A percentile compares a stretch with the other conserved stretches of the same genome.
phyloP scores from a whole-genome alignment of 2,797 vertebrate genomes.

The Bothrops alternatus region DNA sequence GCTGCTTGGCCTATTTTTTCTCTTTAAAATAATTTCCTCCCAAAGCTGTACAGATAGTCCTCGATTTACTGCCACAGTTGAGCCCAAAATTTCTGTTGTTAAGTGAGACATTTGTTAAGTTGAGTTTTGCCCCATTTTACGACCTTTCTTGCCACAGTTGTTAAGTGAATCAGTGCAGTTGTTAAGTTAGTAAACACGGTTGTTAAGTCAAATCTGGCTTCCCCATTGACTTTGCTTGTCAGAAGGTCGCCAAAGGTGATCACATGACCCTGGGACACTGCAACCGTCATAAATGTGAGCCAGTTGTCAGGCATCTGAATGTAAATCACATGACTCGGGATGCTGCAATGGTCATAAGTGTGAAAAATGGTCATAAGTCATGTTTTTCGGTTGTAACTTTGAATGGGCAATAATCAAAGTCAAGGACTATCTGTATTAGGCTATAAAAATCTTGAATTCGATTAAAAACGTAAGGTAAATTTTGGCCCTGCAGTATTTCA shows the following conservation, averaged over 20 bases:
- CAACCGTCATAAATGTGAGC: neutral
- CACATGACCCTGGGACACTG: neutral
- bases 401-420: neutral
- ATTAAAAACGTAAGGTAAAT: neutral
- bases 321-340: neutral
- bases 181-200: neutral
- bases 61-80: neutral
- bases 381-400: neutral
- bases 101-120: neutral
- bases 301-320: neutral
- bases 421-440: neutral
- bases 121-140: neutral
- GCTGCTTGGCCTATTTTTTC: too few species aligned
- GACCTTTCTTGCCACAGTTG: neutral
- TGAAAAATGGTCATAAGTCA: neutral
- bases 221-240: neutral
- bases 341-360: neutral
- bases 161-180: neutral
- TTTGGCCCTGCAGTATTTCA: neutral
- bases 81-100: neutral
- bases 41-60: neutral
- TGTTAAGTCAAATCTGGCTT: neutral
- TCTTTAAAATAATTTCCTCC: neutral
- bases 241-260: neutral
- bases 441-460: neutral